Percentiles rank a stretch among this genome's conserved stretches.
phyloP scores from a whole-genome alignment of 1,140 invertebrate species.

The Conus betulinus region DNA sequence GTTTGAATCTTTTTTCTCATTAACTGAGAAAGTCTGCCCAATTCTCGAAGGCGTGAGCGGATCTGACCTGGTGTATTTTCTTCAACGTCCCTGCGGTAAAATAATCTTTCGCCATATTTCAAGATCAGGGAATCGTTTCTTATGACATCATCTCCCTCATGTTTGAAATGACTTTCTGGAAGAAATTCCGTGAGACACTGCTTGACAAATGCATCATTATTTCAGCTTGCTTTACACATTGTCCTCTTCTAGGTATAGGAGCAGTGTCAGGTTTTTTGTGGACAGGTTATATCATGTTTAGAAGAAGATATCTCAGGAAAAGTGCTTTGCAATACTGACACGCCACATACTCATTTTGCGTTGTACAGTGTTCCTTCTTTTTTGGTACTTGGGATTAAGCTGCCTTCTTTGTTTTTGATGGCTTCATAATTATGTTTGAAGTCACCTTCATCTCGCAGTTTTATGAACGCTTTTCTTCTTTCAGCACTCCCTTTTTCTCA shows the following conservation, averaged over 20 bases:
- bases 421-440: not conserved
- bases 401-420: not conserved
- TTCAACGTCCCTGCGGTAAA: not conserved
- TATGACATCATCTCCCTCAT: not conserved
- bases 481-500: too few species aligned
- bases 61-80: too few species aligned
- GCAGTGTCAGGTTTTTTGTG: not conserved
- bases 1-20: too few species aligned
- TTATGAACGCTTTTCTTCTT: too few species aligned
- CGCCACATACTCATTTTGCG: not conserved
- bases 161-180: too few species aligned
- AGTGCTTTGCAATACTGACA: not conserved
- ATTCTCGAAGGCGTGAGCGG: too few species aligned
- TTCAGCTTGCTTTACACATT: not conserved
- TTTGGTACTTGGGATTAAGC: not conserved
- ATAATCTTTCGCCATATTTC: not conserved
- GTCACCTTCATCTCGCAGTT: not conserved
- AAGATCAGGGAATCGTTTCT: not conserved
- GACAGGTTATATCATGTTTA: not conserved
- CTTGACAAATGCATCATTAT: not conserved
- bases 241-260: not conserved
- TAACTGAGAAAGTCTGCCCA: too few species aligned
- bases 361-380: not conserved
- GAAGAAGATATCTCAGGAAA: not conserved
- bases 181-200: not conserved